phyloP scores from a whole-genome alignment of 2,888 invertebrate genomes.

The Melanotus villosus region DNA sequence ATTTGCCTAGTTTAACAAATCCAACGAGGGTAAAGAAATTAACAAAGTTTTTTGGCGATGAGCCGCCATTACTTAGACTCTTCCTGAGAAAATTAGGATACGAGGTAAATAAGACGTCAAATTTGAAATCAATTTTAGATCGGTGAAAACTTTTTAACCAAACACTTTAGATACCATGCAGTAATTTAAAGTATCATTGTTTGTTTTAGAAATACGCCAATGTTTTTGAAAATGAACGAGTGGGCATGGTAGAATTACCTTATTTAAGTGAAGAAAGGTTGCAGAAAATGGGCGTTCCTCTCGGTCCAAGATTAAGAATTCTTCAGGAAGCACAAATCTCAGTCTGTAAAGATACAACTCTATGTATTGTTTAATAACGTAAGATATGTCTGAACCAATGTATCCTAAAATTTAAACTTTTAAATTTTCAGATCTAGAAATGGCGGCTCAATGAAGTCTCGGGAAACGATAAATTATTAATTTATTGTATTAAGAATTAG shows the following conservation, averaged over 20 bases:
- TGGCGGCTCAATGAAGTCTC: conserved; percentile 42
- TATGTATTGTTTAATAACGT: conserved; percentile 73
- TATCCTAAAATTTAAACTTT: background rate
- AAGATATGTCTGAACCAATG: too few relatives aligned
- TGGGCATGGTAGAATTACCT: conserved; percentile 91
- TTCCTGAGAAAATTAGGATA: conserved; percentile 93
- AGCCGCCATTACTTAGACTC: conserved; percentile 89
- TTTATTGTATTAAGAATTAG: conserved; percentile 22
- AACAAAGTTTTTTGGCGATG: conserved; percentile 95
- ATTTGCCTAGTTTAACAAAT: conserved; percentile 84
- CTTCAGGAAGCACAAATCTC: conserved; percentile 86
- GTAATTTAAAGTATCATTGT: too few relatives aligned
- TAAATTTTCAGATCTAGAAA: conserved; percentile 30
- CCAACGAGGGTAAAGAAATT: conserved; percentile 89
- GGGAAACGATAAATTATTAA: conserved; percentile 25
- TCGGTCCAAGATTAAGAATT: conserved; percentile 90
- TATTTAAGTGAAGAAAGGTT: conserved; percentile 91
- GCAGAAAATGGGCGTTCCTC: conserved; percentile 90
- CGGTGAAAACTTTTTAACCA: too few relatives aligned
- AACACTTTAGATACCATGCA: too few relatives aligned
- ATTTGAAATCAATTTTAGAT: too few relatives aligned
- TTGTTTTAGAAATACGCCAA: conserved; percentile 85
- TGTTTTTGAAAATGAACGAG: conserved; percentile 87
- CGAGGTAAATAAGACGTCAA: too few relatives aligned
- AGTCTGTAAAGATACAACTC: conserved; percentile 75